phyloP scores from a whole-genome alignment of 2,113 vertebrate species.

The Montifringilla adamsi region DNA sequence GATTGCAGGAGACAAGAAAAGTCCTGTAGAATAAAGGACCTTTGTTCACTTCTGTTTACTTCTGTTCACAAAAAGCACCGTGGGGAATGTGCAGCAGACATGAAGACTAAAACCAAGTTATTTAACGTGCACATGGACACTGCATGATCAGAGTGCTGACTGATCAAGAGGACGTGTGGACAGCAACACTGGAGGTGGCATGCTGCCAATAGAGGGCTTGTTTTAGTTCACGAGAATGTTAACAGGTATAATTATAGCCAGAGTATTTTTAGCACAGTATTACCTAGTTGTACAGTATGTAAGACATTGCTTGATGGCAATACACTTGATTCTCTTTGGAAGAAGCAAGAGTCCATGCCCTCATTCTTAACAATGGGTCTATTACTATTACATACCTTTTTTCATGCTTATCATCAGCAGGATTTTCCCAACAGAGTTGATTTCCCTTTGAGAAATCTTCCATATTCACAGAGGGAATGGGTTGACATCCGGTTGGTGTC shows the following conservation, averaged over 20 bases:
- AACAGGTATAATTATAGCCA: background rate
- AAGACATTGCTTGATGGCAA: background rate
- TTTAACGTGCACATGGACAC: accelerated
- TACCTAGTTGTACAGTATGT: background rate
- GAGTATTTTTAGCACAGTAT: background rate
- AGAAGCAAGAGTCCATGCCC: background rate
- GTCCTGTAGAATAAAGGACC: background rate
- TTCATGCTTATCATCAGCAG: background rate
- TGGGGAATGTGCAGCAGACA: accelerated
- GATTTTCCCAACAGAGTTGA: background rate
- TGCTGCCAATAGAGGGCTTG: background rate
- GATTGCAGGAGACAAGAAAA: background rate
- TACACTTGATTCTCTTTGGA: background rate
- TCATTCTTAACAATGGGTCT: background rate
- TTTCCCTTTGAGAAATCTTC: background rate
- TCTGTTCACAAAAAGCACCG: background rate
- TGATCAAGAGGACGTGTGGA: accelerated
- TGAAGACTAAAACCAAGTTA: background rate
- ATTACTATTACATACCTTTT: background rate
- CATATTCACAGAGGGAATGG: background rate
- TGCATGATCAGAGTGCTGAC: background rate
- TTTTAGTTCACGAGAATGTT: background rate
- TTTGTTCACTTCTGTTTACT: background rate
- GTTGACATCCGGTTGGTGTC: background rate
- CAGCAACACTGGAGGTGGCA: background rate